Evolutionary conservation across 2,113 vertebrate species (phyloP).

Genomic region (Gymnarchus niloticus): DNA sequence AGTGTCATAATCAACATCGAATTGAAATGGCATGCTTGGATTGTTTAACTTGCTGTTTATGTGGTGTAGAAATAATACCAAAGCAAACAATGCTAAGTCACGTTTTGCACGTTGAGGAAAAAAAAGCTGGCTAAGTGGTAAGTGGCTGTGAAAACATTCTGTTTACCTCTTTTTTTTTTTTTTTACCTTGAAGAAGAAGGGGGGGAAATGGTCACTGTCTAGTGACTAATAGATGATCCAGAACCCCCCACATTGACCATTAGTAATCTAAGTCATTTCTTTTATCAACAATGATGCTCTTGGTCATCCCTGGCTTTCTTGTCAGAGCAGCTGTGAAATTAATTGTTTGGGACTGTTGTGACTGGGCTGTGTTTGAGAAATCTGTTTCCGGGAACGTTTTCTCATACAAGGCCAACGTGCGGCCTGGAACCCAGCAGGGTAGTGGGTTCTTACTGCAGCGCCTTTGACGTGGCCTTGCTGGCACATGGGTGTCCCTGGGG

Average conservation of each 20-base stretch:
- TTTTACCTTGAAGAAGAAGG: no score
- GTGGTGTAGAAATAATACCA: not conserved
- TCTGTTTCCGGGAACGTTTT: not conserved
- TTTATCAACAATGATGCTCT: not conserved
- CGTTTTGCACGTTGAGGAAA: not conserved
- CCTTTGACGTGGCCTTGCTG: not conserved
- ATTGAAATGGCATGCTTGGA: not conserved
- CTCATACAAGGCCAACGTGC: not conserved
- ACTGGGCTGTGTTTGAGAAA: not conserved
- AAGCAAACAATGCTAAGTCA: not conserved
- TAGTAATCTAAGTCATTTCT: not conserved
- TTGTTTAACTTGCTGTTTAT: conserved; percentile 9
- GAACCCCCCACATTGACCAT: not conserved
- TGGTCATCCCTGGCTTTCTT: not conserved
- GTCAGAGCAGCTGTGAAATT: not conserved
- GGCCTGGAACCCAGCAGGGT: not conserved
- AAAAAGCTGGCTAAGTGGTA: not conserved
- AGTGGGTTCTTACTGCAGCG: not conserved
- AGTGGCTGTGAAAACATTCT: not conserved
- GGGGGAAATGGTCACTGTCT: not conserved
- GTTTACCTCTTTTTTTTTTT: not conserved
- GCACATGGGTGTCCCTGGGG: not conserved
- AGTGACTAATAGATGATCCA: not conserved
- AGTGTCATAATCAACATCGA: not conserved
- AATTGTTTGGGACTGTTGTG: not conserved